Evolutionary conservation across 2,888 invertebrate genomes (phyloP).

Genomic region (Allophyes oxyacanthae): DNA sequence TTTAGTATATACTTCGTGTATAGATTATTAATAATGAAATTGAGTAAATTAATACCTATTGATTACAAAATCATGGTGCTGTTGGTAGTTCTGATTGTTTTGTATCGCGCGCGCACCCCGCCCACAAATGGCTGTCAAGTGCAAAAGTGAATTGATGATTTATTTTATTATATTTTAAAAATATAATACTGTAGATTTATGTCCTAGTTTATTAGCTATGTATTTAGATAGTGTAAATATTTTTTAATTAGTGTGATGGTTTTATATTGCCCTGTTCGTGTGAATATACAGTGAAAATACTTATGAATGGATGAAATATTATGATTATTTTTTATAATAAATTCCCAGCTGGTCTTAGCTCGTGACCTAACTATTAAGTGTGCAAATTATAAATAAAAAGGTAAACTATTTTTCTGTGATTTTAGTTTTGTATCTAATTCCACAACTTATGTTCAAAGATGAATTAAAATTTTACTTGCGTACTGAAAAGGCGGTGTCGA

Average conservation of each 20-base stretch:
- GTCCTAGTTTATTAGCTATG: slow-evolving; percentile 40
- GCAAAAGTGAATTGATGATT: slow-evolving; percentile 58
- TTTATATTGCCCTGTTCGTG: slow-evolving; percentile 36
- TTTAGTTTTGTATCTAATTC: slow-evolving; percentile 19
- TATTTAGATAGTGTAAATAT: slow-evolving; percentile 47
- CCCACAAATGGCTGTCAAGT: slow-evolving; percentile 81
- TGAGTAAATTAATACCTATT: slow-evolving; percentile 38
- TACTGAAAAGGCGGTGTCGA: background rate
- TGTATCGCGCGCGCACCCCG: slow-evolving; percentile 76
- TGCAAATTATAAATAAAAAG: slow-evolving; percentile 37
- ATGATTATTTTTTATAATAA: slow-evolving; percentile 51
- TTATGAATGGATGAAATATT: slow-evolving; percentile 38
- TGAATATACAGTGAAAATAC: slow-evolving; percentile 36
- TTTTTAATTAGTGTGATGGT: slow-evolving; percentile 37
- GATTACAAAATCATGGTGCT: slow-evolving; percentile 44
- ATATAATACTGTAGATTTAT: slow-evolving; percentile 28
- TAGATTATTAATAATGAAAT: slow-evolving; percentile 17
- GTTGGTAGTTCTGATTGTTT: slow-evolving; percentile 76
- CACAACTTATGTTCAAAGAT: background rate
- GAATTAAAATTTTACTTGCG: slow-evolving; percentile 9
- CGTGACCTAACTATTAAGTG: slow-evolving; percentile 10
- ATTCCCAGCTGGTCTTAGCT: slow-evolving; percentile 42
- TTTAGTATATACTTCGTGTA: background rate
- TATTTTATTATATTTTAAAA: slow-evolving; percentile 55
- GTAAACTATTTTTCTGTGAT: slow-evolving; percentile 53